Percentiles rank a stretch among this genome's conserved stretches.
Evolutionary conservation across 2,888 invertebrate genomes (phyloP).

Genomic region (Elmis aenea): DNA sequence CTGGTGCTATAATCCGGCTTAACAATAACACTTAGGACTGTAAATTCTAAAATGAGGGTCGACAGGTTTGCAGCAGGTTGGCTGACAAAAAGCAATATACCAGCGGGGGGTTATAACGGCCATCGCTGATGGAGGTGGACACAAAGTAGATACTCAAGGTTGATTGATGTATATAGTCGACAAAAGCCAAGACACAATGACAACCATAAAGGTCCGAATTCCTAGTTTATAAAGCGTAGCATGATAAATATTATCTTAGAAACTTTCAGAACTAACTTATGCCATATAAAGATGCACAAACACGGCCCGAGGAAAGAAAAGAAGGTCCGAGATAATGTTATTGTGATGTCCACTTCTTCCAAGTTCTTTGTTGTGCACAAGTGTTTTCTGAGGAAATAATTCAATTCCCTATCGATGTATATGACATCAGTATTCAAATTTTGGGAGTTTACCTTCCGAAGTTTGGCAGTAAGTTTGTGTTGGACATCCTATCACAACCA

Average conservation of each 20-base stretch:
- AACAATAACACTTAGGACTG: too few relatives aligned
- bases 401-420: slow-evolving; percentile 22
- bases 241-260: slow-evolving; percentile 44
- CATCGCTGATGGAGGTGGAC: slow-evolving; percentile 15
- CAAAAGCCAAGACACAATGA: slow-evolving; percentile 30
- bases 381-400: slow-evolving; percentile 32
- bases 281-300: slow-evolving; percentile 42
- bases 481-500: slow-evolving; percentile 44
- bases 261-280: slow-evolving; percentile 37
- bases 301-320: slow-evolving; percentile 34
- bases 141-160: slow-evolving; percentile 19
- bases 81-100: background rate
- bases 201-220: slow-evolving; percentile 29
- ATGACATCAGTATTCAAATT: slow-evolving; percentile 23
- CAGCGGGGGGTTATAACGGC: background rate
- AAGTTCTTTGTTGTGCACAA: slow-evolving; percentile 27
- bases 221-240: slow-evolving; percentile 26
- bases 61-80: background rate
- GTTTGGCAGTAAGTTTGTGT: slow-evolving; percentile 40
- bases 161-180: slow-evolving; percentile 30
- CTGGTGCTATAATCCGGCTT: too few relatives aligned
- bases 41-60: too few relatives aligned
- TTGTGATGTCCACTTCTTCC: slow-evolving; percentile 36
- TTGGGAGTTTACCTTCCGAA: slow-evolving; percentile 41
- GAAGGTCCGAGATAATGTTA: slow-evolving; percentile 34